Evolutionary conservation across 2,113 vertebrate genomes (phyloP).

Genomic region (Psilopogon haemacephalus): DNA sequence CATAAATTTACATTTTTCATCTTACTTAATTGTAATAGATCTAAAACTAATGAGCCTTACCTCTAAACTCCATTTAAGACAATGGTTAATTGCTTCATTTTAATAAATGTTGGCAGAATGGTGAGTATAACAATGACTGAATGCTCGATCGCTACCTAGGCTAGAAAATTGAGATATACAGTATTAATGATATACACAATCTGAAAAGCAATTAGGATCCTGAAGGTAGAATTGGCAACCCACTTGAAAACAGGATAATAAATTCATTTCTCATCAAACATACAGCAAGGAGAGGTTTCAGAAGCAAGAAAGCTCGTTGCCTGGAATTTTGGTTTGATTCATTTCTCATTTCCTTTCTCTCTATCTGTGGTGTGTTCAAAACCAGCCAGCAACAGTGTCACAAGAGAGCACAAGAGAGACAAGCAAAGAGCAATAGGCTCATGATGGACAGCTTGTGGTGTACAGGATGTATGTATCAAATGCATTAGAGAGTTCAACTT

Average conservation of each 20-base stretch:
- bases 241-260: neutral
- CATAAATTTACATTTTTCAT: slow-evolving; percentile 76
- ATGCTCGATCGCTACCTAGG: slow-evolving; percentile 62
- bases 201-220: slow-evolving; percentile 63
- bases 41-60: slow-evolving; percentile 75
- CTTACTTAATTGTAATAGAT: slow-evolving; percentile 74
- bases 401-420: neutral
- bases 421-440: neutral
- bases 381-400: neutral
- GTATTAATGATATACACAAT: slow-evolving; percentile 55
- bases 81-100: slow-evolving; percentile 78
- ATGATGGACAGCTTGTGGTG: neutral
- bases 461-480: neutral
- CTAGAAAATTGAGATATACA: slow-evolving; percentile 62
- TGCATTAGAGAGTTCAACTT: slow-evolving; percentile 1
- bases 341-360: neutral
- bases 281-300: neutral
- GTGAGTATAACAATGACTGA: slow-evolving; percentile 71
- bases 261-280: slow-evolving; percentile 3
- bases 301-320: neutral
- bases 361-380: neutral
- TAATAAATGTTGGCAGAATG: slow-evolving; percentile 77
- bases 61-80: slow-evolving; percentile 78
- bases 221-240: slow-evolving; percentile 40
- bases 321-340: neutral